Evolutionary conservation across 2,888 invertebrate species (phyloP).

Genomic region (Drosophila anomalata): DNA sequence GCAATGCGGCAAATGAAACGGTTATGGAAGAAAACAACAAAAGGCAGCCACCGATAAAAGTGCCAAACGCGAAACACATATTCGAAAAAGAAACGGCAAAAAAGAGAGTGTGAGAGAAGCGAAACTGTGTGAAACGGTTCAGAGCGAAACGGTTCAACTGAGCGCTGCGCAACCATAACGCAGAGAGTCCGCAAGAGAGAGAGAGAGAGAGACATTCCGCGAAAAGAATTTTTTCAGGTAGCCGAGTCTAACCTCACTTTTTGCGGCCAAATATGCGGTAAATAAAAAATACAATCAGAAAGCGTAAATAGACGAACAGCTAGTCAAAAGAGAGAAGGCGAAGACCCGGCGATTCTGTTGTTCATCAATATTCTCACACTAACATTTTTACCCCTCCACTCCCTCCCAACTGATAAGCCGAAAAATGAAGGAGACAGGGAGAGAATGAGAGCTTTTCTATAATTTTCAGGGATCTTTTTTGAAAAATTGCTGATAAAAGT

Average conservation of each 20-base stretch:
- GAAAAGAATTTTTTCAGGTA: slow-evolving; percentile 59
- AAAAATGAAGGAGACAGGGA: not conserved
- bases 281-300: slow-evolving; percentile 48
- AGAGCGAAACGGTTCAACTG: slow-evolving; percentile 59
- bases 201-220: slow-evolving; percentile 43
- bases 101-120: slow-evolving; percentile 26
- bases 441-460: slow-evolving; percentile 21
- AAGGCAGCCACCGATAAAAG: slow-evolving; percentile 56
- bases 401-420: slow-evolving; percentile 16
- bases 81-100: slow-evolving; percentile 33
- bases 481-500: slow-evolving; percentile 59
- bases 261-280: slow-evolving; percentile 55
- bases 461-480: slow-evolving; percentile 27
- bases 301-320: slow-evolving; percentile 25
- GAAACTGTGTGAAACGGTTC: slow-evolving; percentile 75
- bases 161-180: slow-evolving; percentile 43
- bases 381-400: slow-evolving; percentile 1
- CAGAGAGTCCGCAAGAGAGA: slow-evolving; percentile 8
- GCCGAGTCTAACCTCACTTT: slow-evolving; percentile 67
- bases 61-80: slow-evolving; percentile 39
- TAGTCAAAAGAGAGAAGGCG: slow-evolving; percentile 23
- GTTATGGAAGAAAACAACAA: slow-evolving; percentile 82
- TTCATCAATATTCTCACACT: slow-evolving; percentile 36
- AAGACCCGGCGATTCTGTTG: slow-evolving; percentile 37
- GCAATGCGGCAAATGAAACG: slow-evolving; percentile 85